These are phyloP conservation scores for Eptesicus fuscus DNA, from an alignment of 2,113 vertebrate species.

Conservation along the genomic window DNA sequence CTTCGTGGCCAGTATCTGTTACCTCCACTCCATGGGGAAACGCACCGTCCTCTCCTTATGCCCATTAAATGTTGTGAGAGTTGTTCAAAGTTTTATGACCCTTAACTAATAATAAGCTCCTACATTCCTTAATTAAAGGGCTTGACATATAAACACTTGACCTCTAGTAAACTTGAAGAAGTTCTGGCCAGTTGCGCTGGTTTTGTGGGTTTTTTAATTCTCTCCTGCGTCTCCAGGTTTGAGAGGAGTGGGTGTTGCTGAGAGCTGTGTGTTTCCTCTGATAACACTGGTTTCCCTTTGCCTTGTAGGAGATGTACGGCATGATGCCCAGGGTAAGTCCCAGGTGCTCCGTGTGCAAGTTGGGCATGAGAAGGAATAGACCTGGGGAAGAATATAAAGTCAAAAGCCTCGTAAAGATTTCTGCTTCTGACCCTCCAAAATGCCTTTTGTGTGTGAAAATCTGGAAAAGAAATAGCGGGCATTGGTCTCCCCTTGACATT, in stretches of 20 bases:
- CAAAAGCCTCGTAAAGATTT: background rate
- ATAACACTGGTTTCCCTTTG: constrained; percentile 37
- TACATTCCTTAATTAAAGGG: background rate
- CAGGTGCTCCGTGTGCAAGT: background rate
- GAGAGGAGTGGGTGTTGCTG: background rate
- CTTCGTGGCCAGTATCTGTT: background rate
- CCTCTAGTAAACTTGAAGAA: background rate
- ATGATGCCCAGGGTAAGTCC: constrained; percentile 86
- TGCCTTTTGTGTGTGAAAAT: background rate
- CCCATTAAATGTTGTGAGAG: background rate
- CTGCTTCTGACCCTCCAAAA: background rate
- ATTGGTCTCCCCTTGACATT: background rate
- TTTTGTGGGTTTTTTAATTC: background rate
- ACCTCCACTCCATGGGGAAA: accelerated
- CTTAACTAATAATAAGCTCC: background rate
- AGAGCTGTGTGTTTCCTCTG: background rate
- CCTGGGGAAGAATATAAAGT: background rate
- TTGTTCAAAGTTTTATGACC: background rate
- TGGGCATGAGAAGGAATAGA: background rate
- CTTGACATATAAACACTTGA: background rate
- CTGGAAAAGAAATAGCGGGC: background rate
- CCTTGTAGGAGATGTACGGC: constrained; percentile 86
- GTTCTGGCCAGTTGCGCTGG: too few relatives aligned
- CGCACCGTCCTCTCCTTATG: background rate
- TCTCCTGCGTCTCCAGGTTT: background rate